Percentiles rank a stretch among this genome's conserved stretches.
Evolutionary conservation across 1,140 invertebrate species (phyloP).

Genomic region (Conopomorpha cramerella): DNA sequence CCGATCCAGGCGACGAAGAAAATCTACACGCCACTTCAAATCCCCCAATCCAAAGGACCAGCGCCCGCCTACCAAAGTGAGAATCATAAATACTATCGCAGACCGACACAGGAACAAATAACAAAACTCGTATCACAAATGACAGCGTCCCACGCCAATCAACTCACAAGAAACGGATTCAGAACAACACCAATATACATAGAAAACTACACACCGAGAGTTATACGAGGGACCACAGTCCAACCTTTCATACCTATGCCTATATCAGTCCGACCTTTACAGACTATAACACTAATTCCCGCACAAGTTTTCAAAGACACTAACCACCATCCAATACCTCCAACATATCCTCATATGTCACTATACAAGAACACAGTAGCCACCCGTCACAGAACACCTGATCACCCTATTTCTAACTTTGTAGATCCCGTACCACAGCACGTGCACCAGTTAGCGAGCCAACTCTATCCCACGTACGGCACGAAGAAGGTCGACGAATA

Average conservation of each 20-base stretch:
- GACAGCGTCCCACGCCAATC: slow-evolving; percentile 31
- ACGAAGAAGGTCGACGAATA: slow-evolving; percentile 54
- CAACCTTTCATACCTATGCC: slow-evolving; percentile 47
- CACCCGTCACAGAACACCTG: slow-evolving; percentile 28
- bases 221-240: slow-evolving; percentile 57
- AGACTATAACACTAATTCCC: slow-evolving; percentile 36
- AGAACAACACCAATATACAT: slow-evolving; percentile 38
- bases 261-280: slow-evolving; percentile 35
- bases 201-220: slow-evolving; percentile 17
- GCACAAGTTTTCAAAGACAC: slow-evolving; percentile 29
- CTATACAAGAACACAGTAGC: slow-evolving; percentile 14
- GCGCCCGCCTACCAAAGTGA: slow-evolving; percentile 44
- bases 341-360: slow-evolving; percentile 16
- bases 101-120: slow-evolving; percentile 33
- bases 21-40: slow-evolving; percentile 26
- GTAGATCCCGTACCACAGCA: slow-evolving; percentile 47
- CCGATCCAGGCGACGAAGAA: slow-evolving; percentile 39
- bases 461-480: slow-evolving; percentile 23
- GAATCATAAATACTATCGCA: slow-evolving; percentile 29
- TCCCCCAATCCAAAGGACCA: slow-evolving; percentile 30
- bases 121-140: slow-evolving; percentile 50
- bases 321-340: slow-evolving; percentile 17
- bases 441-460: slow-evolving; percentile 34
- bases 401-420: slow-evolving; percentile 54
- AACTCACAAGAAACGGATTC: slow-evolving; percentile 13